Conservation (phyloP, 2,888 invertebrate genomes). For the Eretmocerus hayati region DNA sequence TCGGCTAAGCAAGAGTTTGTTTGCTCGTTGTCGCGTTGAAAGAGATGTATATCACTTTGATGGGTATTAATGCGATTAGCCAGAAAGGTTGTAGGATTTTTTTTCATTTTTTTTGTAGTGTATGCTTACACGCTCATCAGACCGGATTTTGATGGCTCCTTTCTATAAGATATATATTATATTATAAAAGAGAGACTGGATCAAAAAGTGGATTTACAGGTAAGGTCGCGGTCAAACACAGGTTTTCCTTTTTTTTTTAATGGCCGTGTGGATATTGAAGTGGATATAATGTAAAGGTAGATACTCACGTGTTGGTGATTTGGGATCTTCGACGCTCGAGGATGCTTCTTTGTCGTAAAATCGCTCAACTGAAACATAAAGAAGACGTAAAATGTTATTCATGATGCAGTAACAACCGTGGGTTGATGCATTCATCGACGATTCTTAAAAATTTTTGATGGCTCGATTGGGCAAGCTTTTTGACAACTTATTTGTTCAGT, state of each 20-base stretch:
- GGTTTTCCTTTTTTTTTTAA: too few relatives aligned
- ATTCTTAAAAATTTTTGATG: too few relatives aligned
- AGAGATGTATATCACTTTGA: slow-evolving; percentile 11
- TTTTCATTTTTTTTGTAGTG: slow-evolving; percentile 1
- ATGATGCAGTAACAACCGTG: not conserved
- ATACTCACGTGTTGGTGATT: slow-evolving; percentile 14
- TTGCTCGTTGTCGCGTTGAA: not conserved
- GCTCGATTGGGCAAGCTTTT: too few relatives aligned
- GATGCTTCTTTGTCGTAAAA: slow-evolving; percentile 1
- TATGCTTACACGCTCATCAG: too few relatives aligned
- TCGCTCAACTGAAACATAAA: slow-evolving; percentile 15
- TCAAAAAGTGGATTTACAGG: too few relatives aligned
- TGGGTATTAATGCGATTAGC: slow-evolving; percentile 20
- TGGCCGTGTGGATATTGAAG: too few relatives aligned
- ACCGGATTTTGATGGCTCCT: slow-evolving; percentile 3
- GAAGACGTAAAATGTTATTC: slow-evolving; percentile 3
- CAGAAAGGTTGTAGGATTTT: not conserved
- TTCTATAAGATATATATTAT: not conserved
- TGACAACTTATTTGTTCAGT: too few relatives aligned
- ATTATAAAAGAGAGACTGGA: too few relatives aligned
- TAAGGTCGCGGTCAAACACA: too few relatives aligned
- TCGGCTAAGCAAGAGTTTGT: not conserved
- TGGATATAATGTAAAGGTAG: too few relatives aligned
- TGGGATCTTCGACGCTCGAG: not conserved
- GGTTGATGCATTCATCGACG: too few relatives aligned